These are phyloP conservation scores for Podarcis muralis DNA, from an alignment of 2,113 vertebrate genomes.

Conservation along the genomic window DNA sequence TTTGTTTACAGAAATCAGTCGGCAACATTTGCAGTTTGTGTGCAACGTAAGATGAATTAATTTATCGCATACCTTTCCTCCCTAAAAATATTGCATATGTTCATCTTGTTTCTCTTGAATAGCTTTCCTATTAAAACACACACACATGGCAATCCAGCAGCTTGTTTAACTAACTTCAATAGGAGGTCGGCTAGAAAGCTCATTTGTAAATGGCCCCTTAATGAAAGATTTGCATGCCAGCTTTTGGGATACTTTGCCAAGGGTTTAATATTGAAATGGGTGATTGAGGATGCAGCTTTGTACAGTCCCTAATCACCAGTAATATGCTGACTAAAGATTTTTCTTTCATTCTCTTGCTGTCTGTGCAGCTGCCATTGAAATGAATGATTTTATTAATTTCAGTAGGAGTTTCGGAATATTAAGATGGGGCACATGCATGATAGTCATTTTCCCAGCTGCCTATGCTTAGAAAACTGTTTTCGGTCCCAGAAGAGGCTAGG, in stretches of 20 bases:
- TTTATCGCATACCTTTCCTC: slow-evolving; percentile 23
- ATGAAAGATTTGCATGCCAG: slow-evolving; percentile 36
- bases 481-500: background rate
- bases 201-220: slow-evolving; percentile 42
- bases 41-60: slow-evolving; percentile 46
- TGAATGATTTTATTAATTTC: background rate
- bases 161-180: slow-evolving; percentile 50
- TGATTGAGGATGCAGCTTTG: slow-evolving; percentile 38
- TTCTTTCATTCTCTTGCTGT: slow-evolving; percentile 15
- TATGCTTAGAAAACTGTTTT: background rate
- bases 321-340: slow-evolving; percentile 26
- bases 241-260: slow-evolving; percentile 45
- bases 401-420: background rate
- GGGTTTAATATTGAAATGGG: slow-evolving; percentile 39
- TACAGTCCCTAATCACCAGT: slow-evolving; percentile 18
- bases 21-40: slow-evolving; percentile 12
- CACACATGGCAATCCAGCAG: slow-evolving; percentile 11
- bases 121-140: slow-evolving; percentile 41
- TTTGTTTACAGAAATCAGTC: slow-evolving; percentile 32
- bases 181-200: background rate
- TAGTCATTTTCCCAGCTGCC: background rate
- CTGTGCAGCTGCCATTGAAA: background rate
- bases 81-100: slow-evolving; percentile 41
- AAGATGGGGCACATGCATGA: rapidly evolving
- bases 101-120: slow-evolving; percentile 46